A percentile compares a stretch with the other conserved stretches of the same genome.
phyloP scores from a whole-genome alignment of 2,888 invertebrate genomes.

The Nephrocerus scutellatus region DNA sequence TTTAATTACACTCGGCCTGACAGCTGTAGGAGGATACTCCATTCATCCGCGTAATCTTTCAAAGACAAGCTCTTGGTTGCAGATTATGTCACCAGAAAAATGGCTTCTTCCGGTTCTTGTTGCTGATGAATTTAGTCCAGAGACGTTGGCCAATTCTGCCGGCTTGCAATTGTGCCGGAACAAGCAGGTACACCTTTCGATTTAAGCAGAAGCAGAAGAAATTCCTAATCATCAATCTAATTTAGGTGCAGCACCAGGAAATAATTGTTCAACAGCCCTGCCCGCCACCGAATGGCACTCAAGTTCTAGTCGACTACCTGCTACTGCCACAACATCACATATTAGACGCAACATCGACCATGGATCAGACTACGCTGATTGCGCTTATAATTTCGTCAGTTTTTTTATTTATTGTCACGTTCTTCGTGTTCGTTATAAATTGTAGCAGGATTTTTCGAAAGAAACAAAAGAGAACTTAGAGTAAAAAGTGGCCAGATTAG shows the following conservation, averaged over 20 bases:
- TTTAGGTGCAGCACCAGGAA: constrained; percentile 73
- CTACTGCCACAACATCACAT: constrained; percentile 51
- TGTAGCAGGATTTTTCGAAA: constrained; percentile 41
- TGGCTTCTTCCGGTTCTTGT: constrained; percentile 66
- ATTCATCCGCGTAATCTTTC: constrained; percentile 64
- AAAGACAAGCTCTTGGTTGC: constrained; percentile 58
- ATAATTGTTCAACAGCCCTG: constrained; percentile 80
- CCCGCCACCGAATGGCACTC: constrained; percentile 71
- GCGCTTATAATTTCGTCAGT: constrained; percentile 58
- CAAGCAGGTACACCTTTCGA: constrained; percentile 55
- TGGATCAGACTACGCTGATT: constrained; percentile 53
- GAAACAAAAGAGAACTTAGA: constrained; percentile 17
- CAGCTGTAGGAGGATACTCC: constrained; percentile 60
- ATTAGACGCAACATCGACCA: constrained; percentile 50
- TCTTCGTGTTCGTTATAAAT: constrained; percentile 56
- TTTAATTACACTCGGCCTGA: constrained; percentile 55
- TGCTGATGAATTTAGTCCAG: constrained; percentile 58
- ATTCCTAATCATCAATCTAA: neutral
- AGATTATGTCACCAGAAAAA: constrained; percentile 62
- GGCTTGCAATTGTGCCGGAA: constrained; percentile 56
- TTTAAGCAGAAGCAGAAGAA: neutral
- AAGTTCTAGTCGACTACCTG: constrained; percentile 54
- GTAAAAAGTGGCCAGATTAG: no score
- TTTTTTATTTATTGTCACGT: constrained; percentile 55
- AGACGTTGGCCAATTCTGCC: constrained; percentile 54